Percentiles rank a stretch among this genome's conserved stretches.
phyloP scores from a whole-genome alignment of 2,888 invertebrate genomes.

The Drosophila mimetica region DNA sequence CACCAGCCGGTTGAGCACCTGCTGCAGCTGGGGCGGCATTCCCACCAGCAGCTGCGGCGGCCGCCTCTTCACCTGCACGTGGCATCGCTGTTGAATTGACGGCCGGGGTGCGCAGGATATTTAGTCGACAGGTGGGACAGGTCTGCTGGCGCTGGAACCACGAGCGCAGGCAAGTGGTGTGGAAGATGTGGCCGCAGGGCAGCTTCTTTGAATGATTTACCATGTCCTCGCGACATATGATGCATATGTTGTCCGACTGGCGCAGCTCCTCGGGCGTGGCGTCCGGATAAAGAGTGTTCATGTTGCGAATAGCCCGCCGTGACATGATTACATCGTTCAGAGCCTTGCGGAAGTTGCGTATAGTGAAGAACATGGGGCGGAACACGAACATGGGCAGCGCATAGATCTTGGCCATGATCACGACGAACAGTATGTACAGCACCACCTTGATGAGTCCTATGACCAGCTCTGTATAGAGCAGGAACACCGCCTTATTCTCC shows the following conservation, averaged over 20 bases:
- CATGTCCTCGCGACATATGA: conserved; percentile 95
- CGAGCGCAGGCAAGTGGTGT: conserved; percentile 97
- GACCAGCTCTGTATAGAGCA: conserved; percentile 97
- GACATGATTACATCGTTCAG: conserved; percentile 98
- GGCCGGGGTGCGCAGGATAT: conserved; percentile 88
- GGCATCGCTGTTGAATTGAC: conserved; percentile 74
- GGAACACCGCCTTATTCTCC: conserved; percentile 99
- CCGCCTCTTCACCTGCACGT: conserved; percentile 62
- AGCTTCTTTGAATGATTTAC: conserved; percentile 94
- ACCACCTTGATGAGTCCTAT: conserved; percentile 94
- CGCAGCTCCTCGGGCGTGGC: conserved; percentile 96
- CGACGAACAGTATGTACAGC: conserved; percentile 95
- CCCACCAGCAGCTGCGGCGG: conserved; percentile 36
- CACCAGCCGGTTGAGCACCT: conserved; percentile 33
- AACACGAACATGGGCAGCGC: conserved; percentile 99
- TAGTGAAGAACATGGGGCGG: conserved; percentile 99
- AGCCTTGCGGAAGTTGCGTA: conserved; percentile 98
- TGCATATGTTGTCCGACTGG: conserved; percentile 98
- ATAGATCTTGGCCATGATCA: conserved; percentile 98
- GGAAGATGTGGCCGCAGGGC: conserved; percentile 99
- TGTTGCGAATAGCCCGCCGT: conserved; percentile 97
- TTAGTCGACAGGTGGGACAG: conserved; percentile 98
- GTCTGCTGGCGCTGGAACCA: conserved; percentile 99
- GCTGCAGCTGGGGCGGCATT: conserved; percentile 48
- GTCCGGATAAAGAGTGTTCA: conserved; percentile 99